Evolutionary conservation across 2,113 vertebrate genomes (phyloP).

Genomic region (Platichthys flesus): DNA sequence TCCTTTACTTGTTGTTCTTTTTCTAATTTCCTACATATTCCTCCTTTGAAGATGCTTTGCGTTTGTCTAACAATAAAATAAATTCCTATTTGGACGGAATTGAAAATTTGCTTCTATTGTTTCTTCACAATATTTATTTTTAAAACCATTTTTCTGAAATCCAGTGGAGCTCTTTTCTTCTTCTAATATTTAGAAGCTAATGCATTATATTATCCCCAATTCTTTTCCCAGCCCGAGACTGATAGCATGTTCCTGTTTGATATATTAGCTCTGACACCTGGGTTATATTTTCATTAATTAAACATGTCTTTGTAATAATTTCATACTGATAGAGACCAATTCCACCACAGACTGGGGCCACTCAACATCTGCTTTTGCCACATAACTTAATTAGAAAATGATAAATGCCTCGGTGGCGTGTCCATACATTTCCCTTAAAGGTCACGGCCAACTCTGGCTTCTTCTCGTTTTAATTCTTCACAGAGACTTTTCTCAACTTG

Average conservation of each 20-base stretch:
- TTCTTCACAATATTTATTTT: not conserved
- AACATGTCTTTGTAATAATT: slow-evolving; percentile 74
- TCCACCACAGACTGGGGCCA: slow-evolving; percentile 59
- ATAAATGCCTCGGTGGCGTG: slow-evolving; percentile 64
- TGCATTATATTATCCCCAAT: slow-evolving; percentile 1
- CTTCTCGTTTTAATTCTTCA: slow-evolving; percentile 59
- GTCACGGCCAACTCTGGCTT: slow-evolving; percentile 52
- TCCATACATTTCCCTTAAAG: slow-evolving; percentile 64
- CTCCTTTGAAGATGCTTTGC: no score
- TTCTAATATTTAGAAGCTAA: not conserved
- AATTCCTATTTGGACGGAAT: no score
- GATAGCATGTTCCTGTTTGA: slow-evolving; percentile 51
- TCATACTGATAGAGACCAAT: slow-evolving; percentile 62
- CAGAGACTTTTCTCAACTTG: not conserved
- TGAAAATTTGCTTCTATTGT: not conserved
- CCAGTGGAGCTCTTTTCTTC: not conserved
- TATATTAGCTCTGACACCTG: slow-evolving; percentile 73
- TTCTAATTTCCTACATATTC: not conserved
- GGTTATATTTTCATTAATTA: slow-evolving; percentile 79
- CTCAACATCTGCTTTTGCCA: slow-evolving; percentile 70
- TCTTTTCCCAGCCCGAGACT: slow-evolving; percentile 25
- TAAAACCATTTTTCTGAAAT: not conserved
- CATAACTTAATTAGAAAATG: slow-evolving; percentile 79
- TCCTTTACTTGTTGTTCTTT: not conserved
- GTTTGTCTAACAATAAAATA: no score